Base-by-base conservation (phyloP, 2,113 vertebrate genomes). In the Calidris pygmaea region DNA sequence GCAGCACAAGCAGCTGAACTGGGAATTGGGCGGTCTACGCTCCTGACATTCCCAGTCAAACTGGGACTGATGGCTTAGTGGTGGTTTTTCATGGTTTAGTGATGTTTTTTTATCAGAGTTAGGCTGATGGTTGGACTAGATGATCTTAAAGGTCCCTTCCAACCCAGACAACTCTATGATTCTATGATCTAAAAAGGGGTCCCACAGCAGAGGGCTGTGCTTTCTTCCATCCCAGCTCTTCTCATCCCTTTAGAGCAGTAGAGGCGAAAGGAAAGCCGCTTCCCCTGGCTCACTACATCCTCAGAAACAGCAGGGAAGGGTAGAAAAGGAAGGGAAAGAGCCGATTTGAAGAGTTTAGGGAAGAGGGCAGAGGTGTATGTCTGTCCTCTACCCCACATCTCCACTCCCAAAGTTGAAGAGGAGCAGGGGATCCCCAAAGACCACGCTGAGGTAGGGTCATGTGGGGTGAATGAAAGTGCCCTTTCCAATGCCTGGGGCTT, bases 201-300 rank as follows among this genome's bases (percentile, higher is more conserved):
- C 21, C n/a, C 34, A 7, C 13, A 23, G 45, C n/a, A 30, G 27
- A 0, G 9, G n/a, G 24, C 7, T 12, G 41, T 0, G 2, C 59
- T 41, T n/a, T 47, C 12, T 48, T n/a, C 22, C 41, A 52, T 15
- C 72, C 43, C 77, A 78, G 35, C 39, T 71, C 24, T 34, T 37
- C 55, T 23, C 14, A 43, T 2, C 15, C 53, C 52, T 35, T 39
- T 34, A 53, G 3, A 76, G 59, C 50, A 35, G 59, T 1, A 37
- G 59, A n/a, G 35, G 30, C n/a, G 45, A 70, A 72, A 63, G 62
- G 48, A 30, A 75, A 87, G 22, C 41, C 65, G 9, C 39, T 76
- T 41, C 47, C 80, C 76, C 34, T 11, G 7, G 24, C 71, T 23
- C 35, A 13, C 78, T 34, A 34, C 14, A 22, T 20, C 30, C 82